Conservation (phyloP, 2,113 vertebrate genomes). For the Urocolius indicus region DNA sequence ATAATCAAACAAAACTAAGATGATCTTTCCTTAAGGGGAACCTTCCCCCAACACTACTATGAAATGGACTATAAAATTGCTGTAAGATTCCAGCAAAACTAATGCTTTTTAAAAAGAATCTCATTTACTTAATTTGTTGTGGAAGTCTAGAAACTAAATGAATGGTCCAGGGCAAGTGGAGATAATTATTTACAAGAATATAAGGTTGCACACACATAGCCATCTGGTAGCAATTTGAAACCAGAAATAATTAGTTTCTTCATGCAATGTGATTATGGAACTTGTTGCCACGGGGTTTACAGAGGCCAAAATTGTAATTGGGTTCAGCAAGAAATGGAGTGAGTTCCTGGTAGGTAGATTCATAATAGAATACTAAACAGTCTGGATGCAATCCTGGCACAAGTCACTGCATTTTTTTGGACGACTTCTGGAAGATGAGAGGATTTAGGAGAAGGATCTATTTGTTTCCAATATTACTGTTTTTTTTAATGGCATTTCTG, state of each 20-base stretch:
- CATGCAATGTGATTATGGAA: not conserved
- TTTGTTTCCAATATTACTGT: not conserved
- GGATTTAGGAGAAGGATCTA: not conserved
- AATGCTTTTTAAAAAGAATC: not conserved
- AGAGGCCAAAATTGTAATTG: not conserved
- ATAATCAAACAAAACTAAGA: not conserved
- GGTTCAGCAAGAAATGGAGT: not conserved
- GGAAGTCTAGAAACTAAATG: not conserved
- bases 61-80: not conserved
- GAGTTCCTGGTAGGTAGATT: not conserved
- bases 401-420: not conserved
- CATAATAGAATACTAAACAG: not conserved
- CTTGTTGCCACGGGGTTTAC: not conserved
- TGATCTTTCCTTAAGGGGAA: not conserved
- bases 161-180: not conserved
- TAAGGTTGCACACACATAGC: not conserved
- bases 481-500: not conserved
- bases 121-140: not conserved
- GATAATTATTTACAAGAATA: not conserved
- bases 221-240: constrained; percentile 15
- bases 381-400: not conserved
- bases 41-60: not conserved
- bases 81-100: not conserved
- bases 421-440: not conserved
- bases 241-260: not conserved